Evolutionary conservation across 2,888 invertebrate genomes (phyloP), one percentile per base, ranked within the genome.

Genomic region (Sympetrum striolatum): DNA sequence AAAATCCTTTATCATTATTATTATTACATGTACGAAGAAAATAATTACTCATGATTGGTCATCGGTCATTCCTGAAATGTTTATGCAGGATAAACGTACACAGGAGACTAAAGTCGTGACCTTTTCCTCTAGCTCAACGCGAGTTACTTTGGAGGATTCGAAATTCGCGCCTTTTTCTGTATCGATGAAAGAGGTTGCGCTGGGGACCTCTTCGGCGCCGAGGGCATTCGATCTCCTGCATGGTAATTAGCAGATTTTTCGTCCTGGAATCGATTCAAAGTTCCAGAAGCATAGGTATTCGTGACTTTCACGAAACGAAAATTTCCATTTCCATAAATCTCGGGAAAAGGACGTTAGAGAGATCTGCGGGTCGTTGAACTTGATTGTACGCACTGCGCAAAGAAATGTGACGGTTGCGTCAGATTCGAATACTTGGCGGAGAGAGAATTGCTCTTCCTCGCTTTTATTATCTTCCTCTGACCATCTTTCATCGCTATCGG

Each of bases 371-470:
- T 86, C 86, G 35, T 86, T 86, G 86, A 86, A 86, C 86, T 60
- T 86, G 60, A 60, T 60, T 86, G 58, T 86, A 86, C 86, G 86
- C 86, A 86, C 64, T 86, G 86, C 86, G 86, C 86, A 86, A 86
- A 86, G 86, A 86, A 86, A 60, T 86, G 86, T 60, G 64, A 86
- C 60, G 31, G 86, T 86, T 60, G 86, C n/a, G 86, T 48, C 82
- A 64, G 60, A 86, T 86, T 60, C 86, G 86, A 86, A 86, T 60
- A 37, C 86, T 37, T 86, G 60, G 73, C 60, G 58, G 37, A 60
- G 39, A 35, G 58, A 14, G 58, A 82, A 58, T 82, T 82, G 31
- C 82, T 82, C 53, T 64, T 58, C 86, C 31, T 86, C 58, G 35
- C 58, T 60, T 58, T 22, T 64, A 86, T 64, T 86, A 86, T 86